A percentile compares a stretch with the other conserved stretches of the same genome.
These are phyloP conservation scores for Axis porcinus DNA, from an alignment of 2,113 vertebrate species.

Conservation along the genomic window DNA sequence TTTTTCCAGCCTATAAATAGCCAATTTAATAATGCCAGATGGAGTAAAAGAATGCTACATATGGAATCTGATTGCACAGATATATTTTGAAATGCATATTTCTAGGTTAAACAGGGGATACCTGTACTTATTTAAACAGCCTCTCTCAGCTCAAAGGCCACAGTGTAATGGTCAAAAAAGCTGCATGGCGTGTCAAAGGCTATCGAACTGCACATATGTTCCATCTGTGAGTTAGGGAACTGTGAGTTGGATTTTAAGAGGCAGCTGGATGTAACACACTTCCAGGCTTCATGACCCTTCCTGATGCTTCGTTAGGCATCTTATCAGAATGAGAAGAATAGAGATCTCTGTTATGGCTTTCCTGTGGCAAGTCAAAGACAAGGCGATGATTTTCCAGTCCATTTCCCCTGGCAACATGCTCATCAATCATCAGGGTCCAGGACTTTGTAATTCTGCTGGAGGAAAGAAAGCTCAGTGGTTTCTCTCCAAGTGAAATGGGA, in stretches of 20 bases:
- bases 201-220: background rate
- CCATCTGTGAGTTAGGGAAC: background rate
- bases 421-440: conserved; percentile 91
- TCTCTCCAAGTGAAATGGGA: conserved; percentile 68
- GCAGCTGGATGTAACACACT: conserved; percentile 76
- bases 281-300: conserved; percentile 86
- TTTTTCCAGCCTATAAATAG: background rate
- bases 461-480: conserved; percentile 74
- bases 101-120: background rate
- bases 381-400: conserved; percentile 95
- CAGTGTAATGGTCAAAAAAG: background rate
- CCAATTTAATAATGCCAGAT: background rate
- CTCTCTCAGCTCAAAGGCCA: background rate
- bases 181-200: background rate
- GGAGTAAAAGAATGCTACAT: background rate
- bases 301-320: conserved; percentile 90
- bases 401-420: conserved; percentile 91
- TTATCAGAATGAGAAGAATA: conserved; percentile 88
- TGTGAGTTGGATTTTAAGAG: background rate
- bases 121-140: background rate
- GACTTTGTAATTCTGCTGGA: conserved; percentile 80
- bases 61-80: background rate
- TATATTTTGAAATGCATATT: background rate
- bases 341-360: conserved; percentile 84
- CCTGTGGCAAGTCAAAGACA: conserved; percentile 83